Percentiles rank a stretch among this genome's conserved stretches.
phyloP scores from a whole-genome alignment of 2,113 vertebrate genomes.

The Sminthopsis crassicaudata region DNA sequence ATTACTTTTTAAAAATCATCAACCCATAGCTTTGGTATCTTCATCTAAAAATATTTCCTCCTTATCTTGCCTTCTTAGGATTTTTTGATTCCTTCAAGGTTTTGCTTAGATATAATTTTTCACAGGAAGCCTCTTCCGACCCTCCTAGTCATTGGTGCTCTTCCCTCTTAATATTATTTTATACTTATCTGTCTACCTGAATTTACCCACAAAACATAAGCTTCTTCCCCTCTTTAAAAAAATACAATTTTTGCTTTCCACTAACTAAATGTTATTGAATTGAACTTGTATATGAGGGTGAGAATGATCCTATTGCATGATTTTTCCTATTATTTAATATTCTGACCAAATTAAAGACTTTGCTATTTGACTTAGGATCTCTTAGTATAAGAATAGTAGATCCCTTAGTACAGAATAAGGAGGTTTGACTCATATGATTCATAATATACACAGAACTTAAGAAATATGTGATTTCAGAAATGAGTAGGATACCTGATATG shows the following conservation, averaged over 20 bases:
- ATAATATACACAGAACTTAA: neutral
- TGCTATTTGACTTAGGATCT: neutral
- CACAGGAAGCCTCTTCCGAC: neutral
- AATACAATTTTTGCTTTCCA: too few species aligned
- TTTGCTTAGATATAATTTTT: neutral
- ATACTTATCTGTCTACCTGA: neutral
- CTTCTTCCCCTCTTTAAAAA: neutral
- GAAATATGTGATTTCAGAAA: neutral
- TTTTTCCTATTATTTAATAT: neutral
- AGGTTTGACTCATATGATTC: neutral
- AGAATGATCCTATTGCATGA: slow-evolving; percentile 21
- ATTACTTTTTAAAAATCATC: neutral
- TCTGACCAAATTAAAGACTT: slow-evolving; percentile 1
- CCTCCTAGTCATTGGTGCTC: neutral
- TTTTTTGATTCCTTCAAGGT: neutral
- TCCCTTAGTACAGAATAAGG: neutral
- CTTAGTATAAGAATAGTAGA: neutral
- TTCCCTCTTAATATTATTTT: neutral
- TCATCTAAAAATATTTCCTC: neutral
- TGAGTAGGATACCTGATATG: neutral
- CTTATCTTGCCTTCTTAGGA: neutral
- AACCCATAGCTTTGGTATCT: neutral
- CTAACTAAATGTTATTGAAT: slow-evolving; percentile 30
- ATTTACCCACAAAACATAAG: neutral
- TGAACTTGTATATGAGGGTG: neutral